Evolutionary conservation across 1,140 invertebrate genomes (phyloP), one percentile per base, ranked within the genome.

Genomic region (Drosophila neocordata): DNA sequence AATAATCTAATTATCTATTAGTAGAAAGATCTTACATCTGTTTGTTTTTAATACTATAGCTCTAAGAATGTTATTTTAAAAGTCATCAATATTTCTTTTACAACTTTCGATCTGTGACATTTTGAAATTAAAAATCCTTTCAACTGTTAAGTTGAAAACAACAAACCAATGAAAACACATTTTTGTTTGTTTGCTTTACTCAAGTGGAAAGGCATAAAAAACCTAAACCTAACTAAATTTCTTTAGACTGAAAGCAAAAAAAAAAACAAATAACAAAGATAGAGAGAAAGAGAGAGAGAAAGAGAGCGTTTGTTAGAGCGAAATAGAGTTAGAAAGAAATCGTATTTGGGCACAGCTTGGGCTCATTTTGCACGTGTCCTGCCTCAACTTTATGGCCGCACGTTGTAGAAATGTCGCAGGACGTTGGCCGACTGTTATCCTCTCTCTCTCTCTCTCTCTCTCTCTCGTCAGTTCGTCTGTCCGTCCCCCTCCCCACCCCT

Each of bases 341-440:
- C 73, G 81, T 67, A 77, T 71, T 83, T 79, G 73, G 79, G 63
- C 69, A 61, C 73, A 70, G 53, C 67, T 72, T 55, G 76, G 78
- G 74, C 59, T 77, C 41, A 48, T 73, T 85, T 79, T 67, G 72
- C 81, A 85, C 82, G 81, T 85, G 77, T 78, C 65, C 69, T 83
- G 80, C 65, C 65, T 37, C 72, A 75, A 84, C 65, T 65, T 79
- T 78, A 76, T 71, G 81, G 37, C 22, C 37, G 48, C 73, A 81
- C 65, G 77, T 72, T 60, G 66, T 38, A 12, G 31, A 57, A 70
- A 41, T 85, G 81, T 87, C 81, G 81, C 81, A 78, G 79, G 69
- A 68, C 53, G 24, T 22, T 51, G 37, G 48, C 55, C 22, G 18
- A 18, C 64, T 59, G 55, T 22, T 55, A 15, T 52, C 51, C 51